Evolutionary conservation across 1,140 invertebrate genomes (phyloP), one percentile per base, ranked within the genome.

Genomic region (Anthonomus grandis): DNA sequence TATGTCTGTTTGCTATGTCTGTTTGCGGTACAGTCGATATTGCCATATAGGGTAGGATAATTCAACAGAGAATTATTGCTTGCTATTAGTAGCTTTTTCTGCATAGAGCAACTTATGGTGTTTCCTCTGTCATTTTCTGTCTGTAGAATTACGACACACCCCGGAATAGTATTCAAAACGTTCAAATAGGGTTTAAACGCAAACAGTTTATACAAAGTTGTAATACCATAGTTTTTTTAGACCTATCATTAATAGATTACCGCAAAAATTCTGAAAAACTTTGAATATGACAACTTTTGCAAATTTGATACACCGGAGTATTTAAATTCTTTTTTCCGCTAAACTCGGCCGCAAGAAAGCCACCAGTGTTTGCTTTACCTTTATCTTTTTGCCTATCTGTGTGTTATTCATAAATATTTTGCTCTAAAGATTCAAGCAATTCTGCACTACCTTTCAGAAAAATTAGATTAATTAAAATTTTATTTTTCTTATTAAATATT

Each of bases 401-500:
- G 3, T 22, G 38, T 5, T 10, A n/a, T 47, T 55, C 25, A 8
- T 23, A 10, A n/a, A n/a, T n/a, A n/a, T n/a, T n/a, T n/a, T n/a
- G n/a, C n/a, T n/a, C n/a, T n/a, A n/a, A n/a, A 6, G 52, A 36
- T 24, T 45, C 52, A 8, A 55, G 25, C 13, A 46, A 46, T 12
- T 37, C n/a, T 12, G 27, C 52, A 1, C 44, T 45, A 17, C 17
- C 9, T 45, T 5, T 17, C 12, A 55, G 12, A 25, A 46, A 25
- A 2, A 12, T 24, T 9, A 5, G 23, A 10, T 19, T 17, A 10
- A 23, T 44, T 21, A 17, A 17, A 44, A 0, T 10, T 21, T 9
- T 44, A 4, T 4, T 4, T 15, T 5, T 9, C 6, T 9, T 44
- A 10, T 19, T 44, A n/a, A n/a, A n/a, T n/a, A n/a, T 17, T 21